Percentiles rank a stretch among this genome's conserved stretches.
Evolutionary conservation across 1,140 invertebrate genomes (phyloP).

Genomic region (Drosophila punjabiensis): DNA sequence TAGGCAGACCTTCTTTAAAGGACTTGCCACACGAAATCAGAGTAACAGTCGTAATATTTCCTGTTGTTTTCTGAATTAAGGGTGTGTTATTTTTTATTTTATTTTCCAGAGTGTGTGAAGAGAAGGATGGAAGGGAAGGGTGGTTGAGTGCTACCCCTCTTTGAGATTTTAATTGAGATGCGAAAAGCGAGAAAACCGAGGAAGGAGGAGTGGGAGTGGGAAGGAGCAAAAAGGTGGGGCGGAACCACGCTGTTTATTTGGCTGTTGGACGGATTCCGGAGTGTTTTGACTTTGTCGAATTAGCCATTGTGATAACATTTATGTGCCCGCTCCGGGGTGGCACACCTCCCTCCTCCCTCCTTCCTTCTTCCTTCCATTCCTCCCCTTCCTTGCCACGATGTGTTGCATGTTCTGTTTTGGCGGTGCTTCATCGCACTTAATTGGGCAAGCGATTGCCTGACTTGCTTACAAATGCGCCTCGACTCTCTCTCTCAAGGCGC

Average conservation of each 20-base stretch:
- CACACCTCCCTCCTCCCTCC: neutral
- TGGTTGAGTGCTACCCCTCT: slow-evolving; percentile 15
- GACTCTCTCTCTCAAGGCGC: neutral
- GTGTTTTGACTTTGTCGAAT: slow-evolving; percentile 78
- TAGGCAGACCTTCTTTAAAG: neutral
- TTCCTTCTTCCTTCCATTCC: neutral
- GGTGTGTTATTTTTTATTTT: slow-evolving; percentile 6
- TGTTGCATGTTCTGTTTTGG: slow-evolving; percentile 6
- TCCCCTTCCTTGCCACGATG: neutral
- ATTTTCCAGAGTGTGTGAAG: slow-evolving; percentile 2
- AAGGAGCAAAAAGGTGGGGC: neutral
- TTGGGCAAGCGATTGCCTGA: slow-evolving; percentile 79
- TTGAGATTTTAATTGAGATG: slow-evolving; percentile 56
- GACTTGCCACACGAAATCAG: neutral
- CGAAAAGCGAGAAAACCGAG: no score
- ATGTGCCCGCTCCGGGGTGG: slow-evolving; percentile 25
- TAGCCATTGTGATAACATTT: slow-evolving; percentile 80
- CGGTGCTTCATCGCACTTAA: slow-evolving; percentile 70
- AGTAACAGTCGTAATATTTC: neutral
- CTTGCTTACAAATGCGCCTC: slow-evolving; percentile 74
- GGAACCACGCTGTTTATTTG: slow-evolving; percentile 53
- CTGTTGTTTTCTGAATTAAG: neutral
- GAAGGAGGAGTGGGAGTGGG: neutral
- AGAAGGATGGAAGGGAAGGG: neutral
- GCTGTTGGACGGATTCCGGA: slow-evolving; percentile 68